Evolutionary conservation across 2,113 vertebrate genomes (phyloP).

Genomic region (Lepus timidus): DNA sequence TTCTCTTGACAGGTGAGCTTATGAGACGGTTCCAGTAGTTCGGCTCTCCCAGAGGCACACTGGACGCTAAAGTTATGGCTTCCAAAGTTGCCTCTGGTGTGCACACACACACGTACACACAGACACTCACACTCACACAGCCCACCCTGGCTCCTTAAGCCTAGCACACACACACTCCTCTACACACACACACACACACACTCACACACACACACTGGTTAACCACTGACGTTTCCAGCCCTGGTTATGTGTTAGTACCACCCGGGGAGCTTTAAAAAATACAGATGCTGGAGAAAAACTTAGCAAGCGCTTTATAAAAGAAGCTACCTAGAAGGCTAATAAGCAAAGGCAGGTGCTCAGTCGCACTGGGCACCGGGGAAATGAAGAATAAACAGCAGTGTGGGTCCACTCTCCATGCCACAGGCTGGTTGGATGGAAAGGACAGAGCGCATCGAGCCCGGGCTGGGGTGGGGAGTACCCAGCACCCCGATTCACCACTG

Average conservation of each 20-base stretch:
- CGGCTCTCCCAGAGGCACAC: not conserved
- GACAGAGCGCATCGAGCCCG: not conserved
- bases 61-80: not conserved
- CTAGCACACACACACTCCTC: not conserved
- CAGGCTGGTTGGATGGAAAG: not conserved
- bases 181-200: not conserved
- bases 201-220: not conserved
- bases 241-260: not conserved
- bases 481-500: not conserved
- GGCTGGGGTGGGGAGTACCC: not conserved
- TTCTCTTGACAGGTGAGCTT: not conserved
- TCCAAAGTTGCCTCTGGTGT: not conserved
- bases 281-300: not conserved
- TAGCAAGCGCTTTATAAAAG: not conserved
- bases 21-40: not conserved
- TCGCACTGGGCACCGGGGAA: not conserved
- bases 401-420: fast-evolving
- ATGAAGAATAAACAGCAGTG: not conserved
- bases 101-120: not conserved
- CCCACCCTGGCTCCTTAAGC: too few species aligned
- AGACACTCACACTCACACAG: not conserved
- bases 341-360: not conserved
- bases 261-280: constrained; percentile 28
- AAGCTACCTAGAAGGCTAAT: not conserved
- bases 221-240: not conserved